phyloP scores from a whole-genome alignment of 2,888 invertebrate species.

The Sinodicranocentrus sp. region DNA sequence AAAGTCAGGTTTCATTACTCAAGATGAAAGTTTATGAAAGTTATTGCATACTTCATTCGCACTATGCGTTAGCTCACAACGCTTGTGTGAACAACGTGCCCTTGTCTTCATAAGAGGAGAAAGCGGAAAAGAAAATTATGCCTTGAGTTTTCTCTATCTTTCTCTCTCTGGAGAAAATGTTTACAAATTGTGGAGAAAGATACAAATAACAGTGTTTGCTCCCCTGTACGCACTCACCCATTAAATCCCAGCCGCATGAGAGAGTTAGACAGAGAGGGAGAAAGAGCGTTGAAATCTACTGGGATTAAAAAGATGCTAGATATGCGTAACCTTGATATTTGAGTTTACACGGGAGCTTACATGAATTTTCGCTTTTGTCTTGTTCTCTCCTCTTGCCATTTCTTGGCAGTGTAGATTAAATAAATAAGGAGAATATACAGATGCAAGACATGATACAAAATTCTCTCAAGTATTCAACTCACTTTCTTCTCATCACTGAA shows the following conservation, averaged over 20 bases:
- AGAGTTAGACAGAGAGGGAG: too few relatives aligned
- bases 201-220: constrained; percentile 24
- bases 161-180: constrained; percentile 45
- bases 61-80: constrained; percentile 6
- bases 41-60: constrained; percentile 61
- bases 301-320: constrained; percentile 43
- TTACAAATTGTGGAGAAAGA: constrained; percentile 47
- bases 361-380: background rate
- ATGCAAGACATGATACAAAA: background rate
- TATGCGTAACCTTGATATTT: constrained; percentile 53
- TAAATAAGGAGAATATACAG: constrained; percentile 8
- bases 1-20: constrained; percentile 66
- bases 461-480: background rate
- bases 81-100: background rate
- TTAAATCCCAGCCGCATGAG: constrained; percentile 55
- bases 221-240: constrained; percentile 43
- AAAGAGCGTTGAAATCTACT: constrained; percentile 48
- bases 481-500: background rate
- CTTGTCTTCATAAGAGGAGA: background rate
- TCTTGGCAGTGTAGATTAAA: background rate
- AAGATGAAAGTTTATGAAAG: constrained; percentile 57
- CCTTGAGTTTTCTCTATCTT: too few relatives aligned
- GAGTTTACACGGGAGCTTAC: constrained; percentile 28
- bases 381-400: background rate
- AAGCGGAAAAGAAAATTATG: background rate